Conservation (phyloP, 2,797 vertebrate species). For the Amniataba percoides region DNA sequence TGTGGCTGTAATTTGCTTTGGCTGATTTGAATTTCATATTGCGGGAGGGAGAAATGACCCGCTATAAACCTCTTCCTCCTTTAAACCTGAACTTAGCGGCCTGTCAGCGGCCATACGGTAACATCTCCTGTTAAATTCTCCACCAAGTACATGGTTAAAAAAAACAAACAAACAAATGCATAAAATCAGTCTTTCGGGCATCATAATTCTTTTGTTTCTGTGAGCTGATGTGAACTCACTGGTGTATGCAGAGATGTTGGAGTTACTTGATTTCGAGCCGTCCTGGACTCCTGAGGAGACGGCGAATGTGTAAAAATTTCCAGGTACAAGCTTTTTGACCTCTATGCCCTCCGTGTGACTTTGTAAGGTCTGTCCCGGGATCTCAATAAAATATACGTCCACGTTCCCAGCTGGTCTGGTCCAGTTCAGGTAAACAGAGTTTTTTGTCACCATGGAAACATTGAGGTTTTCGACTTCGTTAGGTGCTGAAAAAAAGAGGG, state of each 20-base stretch:
- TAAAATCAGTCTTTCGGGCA: background rate
- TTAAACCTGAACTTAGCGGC: background rate
- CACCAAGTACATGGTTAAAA: background rate
- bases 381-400: slow-evolving; percentile 39
- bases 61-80: background rate
- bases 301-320: slow-evolving; percentile 45
- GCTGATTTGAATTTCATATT: slow-evolving; percentile 35
- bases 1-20: slow-evolving; percentile 29
- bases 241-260: background rate
- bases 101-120: background rate
- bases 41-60: background rate
- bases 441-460: rapidly evolving
- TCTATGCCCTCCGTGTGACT: rapidly evolving
- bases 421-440: slow-evolving; percentile 53
- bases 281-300: slow-evolving; percentile 51
- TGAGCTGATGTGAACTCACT: slow-evolving; percentile 63
- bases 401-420: slow-evolving; percentile 39
- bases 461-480: slow-evolving; percentile 35
- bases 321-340: slow-evolving; percentile 23
- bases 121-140: background rate
- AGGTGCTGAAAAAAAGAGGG: slow-evolving; percentile 65
- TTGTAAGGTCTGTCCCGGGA: rapidly evolving
- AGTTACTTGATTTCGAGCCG: rapidly evolving
- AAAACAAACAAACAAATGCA: background rate
- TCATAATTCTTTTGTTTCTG: too few species aligned